Percentiles rank a stretch among this genome's conserved stretches.
Evolutionary conservation across 64 coral and sea anemone genomes (phyloP).

Genomic region (Actinia tenebrosa): DNA sequence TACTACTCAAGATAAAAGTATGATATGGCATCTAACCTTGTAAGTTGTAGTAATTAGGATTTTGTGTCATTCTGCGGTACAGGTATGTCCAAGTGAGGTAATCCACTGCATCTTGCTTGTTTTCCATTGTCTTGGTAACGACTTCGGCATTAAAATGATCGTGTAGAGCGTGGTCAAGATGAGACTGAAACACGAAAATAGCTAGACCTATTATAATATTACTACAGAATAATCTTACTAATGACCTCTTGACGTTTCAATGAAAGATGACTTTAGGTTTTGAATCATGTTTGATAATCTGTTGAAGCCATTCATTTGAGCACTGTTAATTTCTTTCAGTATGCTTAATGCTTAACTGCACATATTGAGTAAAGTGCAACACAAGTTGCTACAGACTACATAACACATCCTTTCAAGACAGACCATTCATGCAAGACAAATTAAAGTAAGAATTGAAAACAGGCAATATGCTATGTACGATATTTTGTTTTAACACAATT

Average conservation of each 20-base stretch:
- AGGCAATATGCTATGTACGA: no score
- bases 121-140: slow-evolving; percentile 93
- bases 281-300: neutral
- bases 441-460: no score
- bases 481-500: neutral
- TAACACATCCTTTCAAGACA: neutral
- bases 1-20: no score
- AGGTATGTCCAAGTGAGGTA: slow-evolving; percentile 94
- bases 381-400: no score
- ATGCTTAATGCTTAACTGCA: no score
- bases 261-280: no score
- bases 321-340: no score
- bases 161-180: slow-evolving; percentile 89
- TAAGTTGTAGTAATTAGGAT: slow-evolving; percentile 97
- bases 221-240: no score
- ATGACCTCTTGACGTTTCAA: no score
- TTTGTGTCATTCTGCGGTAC: slow-evolving; percentile 96
- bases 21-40: slow-evolving; percentile 51
- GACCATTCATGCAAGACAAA: no score
- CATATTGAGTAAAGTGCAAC: no score
- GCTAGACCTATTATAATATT: neutral
- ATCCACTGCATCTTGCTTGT: slow-evolving; percentile 98
- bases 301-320: no score
- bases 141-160: slow-evolving; percentile 99
- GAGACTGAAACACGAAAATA: slow-evolving; percentile 50